Evolutionary conservation across 92 coral and sea anemone genomes (phyloP).

Genomic region (Meandrina meandrites): DNA sequence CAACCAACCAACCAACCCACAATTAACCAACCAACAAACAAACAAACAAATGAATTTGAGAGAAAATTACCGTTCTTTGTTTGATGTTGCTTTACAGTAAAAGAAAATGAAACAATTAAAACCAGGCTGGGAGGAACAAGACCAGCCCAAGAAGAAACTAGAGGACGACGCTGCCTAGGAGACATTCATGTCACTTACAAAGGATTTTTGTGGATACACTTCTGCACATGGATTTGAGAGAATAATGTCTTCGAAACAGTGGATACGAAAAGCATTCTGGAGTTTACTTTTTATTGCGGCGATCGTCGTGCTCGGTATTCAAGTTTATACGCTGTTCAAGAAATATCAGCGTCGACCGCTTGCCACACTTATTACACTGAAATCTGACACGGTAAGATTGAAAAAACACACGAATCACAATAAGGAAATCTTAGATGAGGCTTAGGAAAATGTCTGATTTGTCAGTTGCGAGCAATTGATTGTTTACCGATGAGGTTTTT

Average conservation of each 20-base stretch:
- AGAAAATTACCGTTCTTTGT: too few species aligned
- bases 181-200: constrained; percentile 29
- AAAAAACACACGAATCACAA: background rate
- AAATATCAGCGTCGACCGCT: constrained; percentile 53
- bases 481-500: too few species aligned
- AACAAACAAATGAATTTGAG: background rate
- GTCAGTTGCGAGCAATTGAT: too few species aligned
- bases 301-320: constrained; percentile 26
- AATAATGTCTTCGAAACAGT: constrained; percentile 43
- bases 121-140: constrained; percentile 1
- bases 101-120: background rate
- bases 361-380: constrained; percentile 46
- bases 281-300: constrained; percentile 56
- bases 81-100: background rate
- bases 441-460: background rate
- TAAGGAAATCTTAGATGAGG: too few species aligned
- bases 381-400: constrained; percentile 48
- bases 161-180: background rate
- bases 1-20: too few species aligned
- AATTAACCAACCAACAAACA: too few species aligned
- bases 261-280: constrained; percentile 60
- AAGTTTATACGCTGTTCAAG: constrained; percentile 38
- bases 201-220: constrained; percentile 62
- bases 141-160: background rate
- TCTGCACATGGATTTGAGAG: constrained; percentile 66